Conservation (phyloP, 2,113 vertebrate species). For the Balaeniceps rex region DNA sequence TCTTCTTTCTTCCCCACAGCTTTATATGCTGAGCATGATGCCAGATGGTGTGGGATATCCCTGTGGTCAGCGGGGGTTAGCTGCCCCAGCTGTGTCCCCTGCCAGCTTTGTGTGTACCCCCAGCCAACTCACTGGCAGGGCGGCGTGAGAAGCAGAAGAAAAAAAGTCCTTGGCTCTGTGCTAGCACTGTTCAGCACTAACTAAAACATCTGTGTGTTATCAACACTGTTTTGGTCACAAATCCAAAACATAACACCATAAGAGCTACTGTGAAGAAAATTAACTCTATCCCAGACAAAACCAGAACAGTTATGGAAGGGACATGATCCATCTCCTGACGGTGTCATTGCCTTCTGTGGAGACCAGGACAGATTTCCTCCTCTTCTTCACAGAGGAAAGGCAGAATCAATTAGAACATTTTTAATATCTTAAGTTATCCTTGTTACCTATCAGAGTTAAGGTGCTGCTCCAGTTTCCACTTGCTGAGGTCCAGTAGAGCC, state of each 20-base stretch:
- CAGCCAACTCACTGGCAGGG: accelerated
- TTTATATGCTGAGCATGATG: neutral
- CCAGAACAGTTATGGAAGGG: neutral
- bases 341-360: neutral
- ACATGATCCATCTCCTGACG: accelerated
- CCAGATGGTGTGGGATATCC: neutral
- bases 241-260: neutral
- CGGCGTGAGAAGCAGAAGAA: neutral
- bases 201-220: neutral
- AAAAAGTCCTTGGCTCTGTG: neutral
- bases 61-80: neutral
- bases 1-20: neutral
- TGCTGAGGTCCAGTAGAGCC: neutral
- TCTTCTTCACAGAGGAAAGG: neutral
- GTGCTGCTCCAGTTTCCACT: no score
- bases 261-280: neutral
- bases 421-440: neutral
- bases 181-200: neutral
- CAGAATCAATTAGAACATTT: neutral
- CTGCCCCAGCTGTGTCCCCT: neutral
- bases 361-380: neutral
- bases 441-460: neutral
- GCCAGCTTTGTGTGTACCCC: neutral
- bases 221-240: neutral
- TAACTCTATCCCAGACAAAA: neutral